Percentiles rank a stretch among this genome's conserved stretches.
Evolutionary conservation across 2,797 vertebrate species (phyloP).

Genomic region (Neosilurus hyrtlii): DNA sequence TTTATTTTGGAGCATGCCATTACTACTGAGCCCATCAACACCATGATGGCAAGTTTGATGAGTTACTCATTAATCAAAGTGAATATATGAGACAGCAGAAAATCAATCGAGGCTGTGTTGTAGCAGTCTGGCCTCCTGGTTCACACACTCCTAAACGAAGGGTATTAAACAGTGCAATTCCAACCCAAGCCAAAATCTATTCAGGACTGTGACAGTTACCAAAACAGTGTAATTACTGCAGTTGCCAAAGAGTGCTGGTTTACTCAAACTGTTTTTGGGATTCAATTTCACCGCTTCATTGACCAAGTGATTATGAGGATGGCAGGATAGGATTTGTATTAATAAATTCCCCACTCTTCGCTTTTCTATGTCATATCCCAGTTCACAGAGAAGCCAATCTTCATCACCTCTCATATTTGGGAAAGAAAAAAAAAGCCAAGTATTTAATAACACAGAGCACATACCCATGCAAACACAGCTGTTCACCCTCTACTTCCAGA

Average conservation of each 20-base stretch:
- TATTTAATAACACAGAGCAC: conserved; percentile 30
- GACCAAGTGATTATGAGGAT: not conserved
- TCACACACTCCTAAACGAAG: conserved; percentile 9
- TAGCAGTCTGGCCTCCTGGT: conserved; percentile 4
- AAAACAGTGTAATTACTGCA: conserved; percentile 34
- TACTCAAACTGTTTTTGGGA: conserved; percentile 1
- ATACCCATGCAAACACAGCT: conserved; percentile 60
- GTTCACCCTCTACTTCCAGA: conserved; percentile 38
- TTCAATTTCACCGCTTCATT: conserved; percentile 3
- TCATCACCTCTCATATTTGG: not conserved
- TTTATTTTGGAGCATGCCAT: conserved; percentile 10
- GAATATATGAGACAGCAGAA: conserved; percentile 29
- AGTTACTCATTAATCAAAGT: conserved; percentile 35
- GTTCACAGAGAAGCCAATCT: conserved; percentile 1
- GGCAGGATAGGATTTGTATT: not conserved
- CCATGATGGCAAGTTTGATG: conserved; percentile 18
- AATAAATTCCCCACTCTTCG: not conserved
- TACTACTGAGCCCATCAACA: conserved; percentile 23
- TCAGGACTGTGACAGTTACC: conserved; percentile 20
- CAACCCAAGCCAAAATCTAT: conserved; percentile 26
- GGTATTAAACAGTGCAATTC: conserved; percentile 20
- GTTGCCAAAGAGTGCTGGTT: conserved; percentile 18
- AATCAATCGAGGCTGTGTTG: conserved; percentile 16
- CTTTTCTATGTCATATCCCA: not conserved
- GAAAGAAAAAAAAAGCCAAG: conserved; percentile 11